A percentile compares a stretch with the other conserved stretches of the same genome.
Conservation (phyloP, 2,888 invertebrate genomes). For the Limnephilus rhombicus region DNA sequence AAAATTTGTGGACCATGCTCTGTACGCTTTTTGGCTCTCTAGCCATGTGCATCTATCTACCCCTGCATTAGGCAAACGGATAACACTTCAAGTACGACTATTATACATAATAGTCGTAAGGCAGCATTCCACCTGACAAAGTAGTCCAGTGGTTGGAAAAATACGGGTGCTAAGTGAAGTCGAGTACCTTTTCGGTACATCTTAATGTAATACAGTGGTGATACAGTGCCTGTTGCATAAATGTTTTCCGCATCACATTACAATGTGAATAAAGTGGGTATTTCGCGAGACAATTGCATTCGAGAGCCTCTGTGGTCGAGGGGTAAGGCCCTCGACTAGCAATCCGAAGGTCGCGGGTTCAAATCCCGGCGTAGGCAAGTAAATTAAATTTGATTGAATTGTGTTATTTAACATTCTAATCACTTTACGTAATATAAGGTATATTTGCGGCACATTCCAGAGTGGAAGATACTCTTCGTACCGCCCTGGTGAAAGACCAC, state of each 20-base stretch:
- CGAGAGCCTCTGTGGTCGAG: too few species aligned
- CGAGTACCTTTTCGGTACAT: constrained; percentile 11
- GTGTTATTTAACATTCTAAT: too few species aligned
- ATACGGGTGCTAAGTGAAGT: not conserved
- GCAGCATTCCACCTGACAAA: constrained; percentile 21
- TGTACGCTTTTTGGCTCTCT: not conserved
- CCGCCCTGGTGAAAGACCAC: too few species aligned
- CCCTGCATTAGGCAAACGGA: not conserved
- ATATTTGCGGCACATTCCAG: too few species aligned
- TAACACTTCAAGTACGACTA: not conserved
- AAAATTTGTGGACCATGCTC: not conserved
- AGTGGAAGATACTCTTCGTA: too few species aligned
- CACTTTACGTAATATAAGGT: too few species aligned
- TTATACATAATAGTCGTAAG: too few species aligned
- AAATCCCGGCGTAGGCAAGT: too few species aligned
- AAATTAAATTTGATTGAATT: too few species aligned
- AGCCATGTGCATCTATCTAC: not conserved
- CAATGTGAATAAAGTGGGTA: not conserved
- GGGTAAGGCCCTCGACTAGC: too few species aligned
- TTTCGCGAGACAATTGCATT: not conserved
- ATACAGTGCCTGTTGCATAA: not conserved
- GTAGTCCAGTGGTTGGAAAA: not conserved
- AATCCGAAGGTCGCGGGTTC: too few species aligned
- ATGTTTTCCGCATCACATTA: not conserved
- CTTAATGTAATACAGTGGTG: not conserved